Evolutionary conservation across 2,888 invertebrate species (phyloP).

Genomic region (Agapetus fuscipes): DNA sequence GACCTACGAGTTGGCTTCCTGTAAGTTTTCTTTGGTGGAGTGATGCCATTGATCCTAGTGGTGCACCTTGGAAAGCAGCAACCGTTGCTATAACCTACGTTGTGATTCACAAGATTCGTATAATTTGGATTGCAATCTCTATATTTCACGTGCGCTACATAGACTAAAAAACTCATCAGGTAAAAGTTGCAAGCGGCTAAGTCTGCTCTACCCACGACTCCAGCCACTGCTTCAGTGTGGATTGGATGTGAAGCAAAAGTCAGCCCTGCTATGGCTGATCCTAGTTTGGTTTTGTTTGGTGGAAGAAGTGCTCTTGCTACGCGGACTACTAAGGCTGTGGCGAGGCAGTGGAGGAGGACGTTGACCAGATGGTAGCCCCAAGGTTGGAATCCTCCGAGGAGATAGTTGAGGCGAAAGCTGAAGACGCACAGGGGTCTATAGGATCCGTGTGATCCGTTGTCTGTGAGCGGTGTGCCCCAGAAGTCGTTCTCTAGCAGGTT

Average conservation of each 20-base stretch:
- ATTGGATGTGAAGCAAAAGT: constrained; percentile 93
- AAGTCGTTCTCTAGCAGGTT: constrained; percentile 87
- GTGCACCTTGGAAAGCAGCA: constrained; percentile 18
- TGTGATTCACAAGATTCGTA: constrained; percentile 4
- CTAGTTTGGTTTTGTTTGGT: constrained; percentile 50
- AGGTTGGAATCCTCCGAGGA: constrained; percentile 66
- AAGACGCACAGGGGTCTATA: constrained; percentile 89
- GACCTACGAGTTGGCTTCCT: constrained; percentile 14
- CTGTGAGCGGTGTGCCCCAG: constrained; percentile 93
- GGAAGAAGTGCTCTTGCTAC: constrained; percentile 64
- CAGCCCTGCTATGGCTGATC: constrained; percentile 67
- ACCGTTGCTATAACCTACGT: constrained; percentile 10
- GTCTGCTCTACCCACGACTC: constrained; percentile 92
- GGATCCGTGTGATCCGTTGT: constrained; percentile 93
- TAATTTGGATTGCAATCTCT: constrained; percentile 33
- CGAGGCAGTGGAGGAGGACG: constrained; percentile 75
- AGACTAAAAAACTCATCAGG: constrained; percentile 76
- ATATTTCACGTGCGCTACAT: constrained; percentile 66
- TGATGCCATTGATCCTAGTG: constrained; percentile 16
- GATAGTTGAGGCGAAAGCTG: constrained; percentile 76
- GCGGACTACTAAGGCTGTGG: constrained; percentile 73
- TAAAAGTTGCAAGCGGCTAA: constrained; percentile 86
- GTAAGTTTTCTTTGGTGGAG: constrained; percentile 15
- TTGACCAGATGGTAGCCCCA: constrained; percentile 82
- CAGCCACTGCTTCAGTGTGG: constrained; percentile 94